These are phyloP conservation scores for Myopa tessellatipennis DNA, from an alignment of 2,888 invertebrate species.

Conservation along the genomic window DNA sequence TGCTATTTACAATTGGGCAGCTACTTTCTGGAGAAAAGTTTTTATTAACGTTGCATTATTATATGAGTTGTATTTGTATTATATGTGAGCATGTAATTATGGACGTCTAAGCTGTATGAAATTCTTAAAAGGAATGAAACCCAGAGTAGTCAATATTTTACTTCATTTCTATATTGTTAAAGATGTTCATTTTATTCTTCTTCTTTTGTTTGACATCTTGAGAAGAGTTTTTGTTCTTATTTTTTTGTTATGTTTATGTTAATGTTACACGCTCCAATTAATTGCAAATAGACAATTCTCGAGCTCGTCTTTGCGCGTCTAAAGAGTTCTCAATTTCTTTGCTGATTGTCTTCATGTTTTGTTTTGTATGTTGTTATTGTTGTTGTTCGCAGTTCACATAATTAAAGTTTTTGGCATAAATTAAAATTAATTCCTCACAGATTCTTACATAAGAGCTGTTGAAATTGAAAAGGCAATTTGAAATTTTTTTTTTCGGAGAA, in stretches of 20 bases:
- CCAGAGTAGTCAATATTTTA: no score
- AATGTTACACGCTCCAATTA: constrained; percentile 10
- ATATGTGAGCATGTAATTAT: no score
- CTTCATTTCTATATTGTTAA: no score
- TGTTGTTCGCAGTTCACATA: background rate
- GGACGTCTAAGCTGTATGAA: no score
- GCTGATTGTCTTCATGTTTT: no score
- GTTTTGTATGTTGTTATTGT: background rate
- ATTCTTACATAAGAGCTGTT: background rate
- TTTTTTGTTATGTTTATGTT: background rate
- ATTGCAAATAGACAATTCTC: background rate
- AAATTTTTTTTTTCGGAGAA: no score
- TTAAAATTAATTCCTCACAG: background rate
- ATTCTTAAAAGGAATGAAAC: no score
- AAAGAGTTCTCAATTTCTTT: background rate
- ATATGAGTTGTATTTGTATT: no score
- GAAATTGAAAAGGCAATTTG: no score
- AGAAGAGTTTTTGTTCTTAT: background rate
- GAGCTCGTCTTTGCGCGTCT: background rate
- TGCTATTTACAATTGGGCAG: no score
- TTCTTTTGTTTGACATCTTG: background rate
- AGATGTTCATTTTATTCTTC: background rate
- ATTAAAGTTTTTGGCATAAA: constrained; percentile 1
- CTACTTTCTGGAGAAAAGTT: no score
- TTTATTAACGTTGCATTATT: no score